Base-by-base conservation (phyloP, 2,797 vertebrate species). In the Artibeus jamaicensis region DNA sequence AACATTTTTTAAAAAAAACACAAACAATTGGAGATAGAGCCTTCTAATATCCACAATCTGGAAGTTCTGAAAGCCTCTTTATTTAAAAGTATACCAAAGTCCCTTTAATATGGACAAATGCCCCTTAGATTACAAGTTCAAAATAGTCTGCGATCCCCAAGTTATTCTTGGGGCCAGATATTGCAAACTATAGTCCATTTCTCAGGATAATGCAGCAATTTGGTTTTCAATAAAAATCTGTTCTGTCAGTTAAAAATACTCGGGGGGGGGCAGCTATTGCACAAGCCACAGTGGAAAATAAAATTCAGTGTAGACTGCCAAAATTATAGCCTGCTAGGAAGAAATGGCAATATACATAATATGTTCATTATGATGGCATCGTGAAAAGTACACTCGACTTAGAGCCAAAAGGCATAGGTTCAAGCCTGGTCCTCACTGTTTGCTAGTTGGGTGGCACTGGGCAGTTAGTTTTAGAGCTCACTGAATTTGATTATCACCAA, bases 201-300 rank as follows among this genome's bases (percentile, higher is more conserved):
- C 82, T 95, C 70, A 74, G 95, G 94, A 77, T 70, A 84, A 86
- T 44, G 14, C 50, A 71, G 88, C 57, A 42, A 32, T 96, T 91
- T 87, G 16, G 62, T 93, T 95, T 88, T 93, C 92, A 89, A 32
- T 94, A 94, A 90, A 93, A 97, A 95, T 91, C 78, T 87, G 57
- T 93, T 92, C 50, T 34, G 65, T 93, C 55, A 19, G 50, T 89
- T 96, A 91, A 95, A 96, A 96, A 90, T 92, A 89, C 26, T 81
- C 65, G 55, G 32, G 67, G 39, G 39, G 59, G 77, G 74, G n/a
- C 73, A 94, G 83, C 71, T 91, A 76, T 92, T 96, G 70, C 74
- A 86, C 22, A 97, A 97, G 48, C 42, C 89, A 73, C 65, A 68
- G 42, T 81, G 87, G 87, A 94, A 96, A 94, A 90, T 77, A 96